Conservation (phyloP, 2,113 vertebrate species). For the Megaptera novaeangliae region DNA sequence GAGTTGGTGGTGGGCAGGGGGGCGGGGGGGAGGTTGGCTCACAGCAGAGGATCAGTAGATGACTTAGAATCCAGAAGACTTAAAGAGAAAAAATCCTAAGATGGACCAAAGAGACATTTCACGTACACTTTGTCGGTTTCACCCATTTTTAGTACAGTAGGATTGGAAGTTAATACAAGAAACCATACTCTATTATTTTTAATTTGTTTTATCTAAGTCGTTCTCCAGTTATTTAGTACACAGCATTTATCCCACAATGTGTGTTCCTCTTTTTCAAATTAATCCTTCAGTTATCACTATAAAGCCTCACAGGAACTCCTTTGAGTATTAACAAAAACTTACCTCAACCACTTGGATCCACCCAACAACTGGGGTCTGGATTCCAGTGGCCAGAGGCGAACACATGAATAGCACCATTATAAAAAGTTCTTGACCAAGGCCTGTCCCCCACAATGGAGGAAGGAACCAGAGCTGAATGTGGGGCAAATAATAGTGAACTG, state of each 20-base stretch:
- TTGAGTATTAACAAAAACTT: neutral
- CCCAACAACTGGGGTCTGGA: neutral
- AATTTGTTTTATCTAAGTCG: neutral
- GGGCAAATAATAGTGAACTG: neutral
- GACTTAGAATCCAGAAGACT: neutral
- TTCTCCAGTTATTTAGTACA: neutral
- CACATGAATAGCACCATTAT: neutral
- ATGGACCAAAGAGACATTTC: neutral
- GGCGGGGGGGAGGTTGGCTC: neutral
- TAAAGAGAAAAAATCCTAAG: neutral
- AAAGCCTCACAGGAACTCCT: neutral
- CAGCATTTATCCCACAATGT: neutral
- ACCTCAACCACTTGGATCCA: neutral
- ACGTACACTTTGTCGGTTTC: neutral
- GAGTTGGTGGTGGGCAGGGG: neutral
- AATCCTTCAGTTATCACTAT: neutral
- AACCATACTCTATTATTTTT: neutral
- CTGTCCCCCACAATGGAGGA: neutral
- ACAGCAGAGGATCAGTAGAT: neutral
- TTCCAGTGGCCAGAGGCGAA: neutral
- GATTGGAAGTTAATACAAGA: neutral
- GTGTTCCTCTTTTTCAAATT: neutral
- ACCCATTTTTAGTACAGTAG: neutral
- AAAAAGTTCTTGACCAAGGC: neutral
- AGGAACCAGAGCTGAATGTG: neutral